Base-by-base conservation (phyloP, 2,113 vertebrate species). In the Isurus oxyrinchus region DNA sequence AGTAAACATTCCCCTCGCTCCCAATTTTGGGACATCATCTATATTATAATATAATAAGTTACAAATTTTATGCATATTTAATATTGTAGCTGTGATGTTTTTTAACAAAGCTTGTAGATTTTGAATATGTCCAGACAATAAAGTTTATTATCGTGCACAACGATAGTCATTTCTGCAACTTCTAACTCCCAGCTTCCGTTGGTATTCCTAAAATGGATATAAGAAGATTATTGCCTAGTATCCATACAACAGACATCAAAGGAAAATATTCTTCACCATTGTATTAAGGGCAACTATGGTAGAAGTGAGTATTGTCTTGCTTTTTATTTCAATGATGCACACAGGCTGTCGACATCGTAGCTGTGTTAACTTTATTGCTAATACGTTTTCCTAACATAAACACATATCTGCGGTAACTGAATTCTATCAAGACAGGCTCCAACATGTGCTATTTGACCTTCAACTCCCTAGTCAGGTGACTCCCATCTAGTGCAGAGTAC, bases 1-100 rank as follows among this genome's bases (percentile, higher is more conserved):
- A 61, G 90, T 63, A 19, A 59, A 61, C 90, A 93, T 61, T 93
- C 35, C 90, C 19, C 57, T 93, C 35, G 27, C 57, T 31, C 59
- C 35, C 55, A 61, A n/a, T n/a, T 14, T n/a, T 93, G 59, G 27
- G 59, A 0, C 57, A 93, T n/a, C 35, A n/a, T 93, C 59, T 93
- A 63, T 6, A 93, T 35, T 90, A 31, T 53, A 88, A 55, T 16
- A 31, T 57, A 76, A 31, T 57, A 76, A 76, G 11, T 61, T 5
- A 93, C 31, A n/a, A n/a, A 93, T 21, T 61, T 35, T 59, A n/a
- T 93, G 90, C 49, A 88, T 61, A 61, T 90, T 93, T 61, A 91
- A 61, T 93, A 61, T 8, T 93, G 35, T 93, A 19, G 90, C 1
- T 93, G 90, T 21, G 90, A 93, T 19, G 21, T n/a, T 59, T 91